Percentiles rank a stretch among this genome's conserved stretches.
phyloP scores from a whole-genome alignment of 1,140 invertebrate species.

The Periplaneta americana region DNA sequence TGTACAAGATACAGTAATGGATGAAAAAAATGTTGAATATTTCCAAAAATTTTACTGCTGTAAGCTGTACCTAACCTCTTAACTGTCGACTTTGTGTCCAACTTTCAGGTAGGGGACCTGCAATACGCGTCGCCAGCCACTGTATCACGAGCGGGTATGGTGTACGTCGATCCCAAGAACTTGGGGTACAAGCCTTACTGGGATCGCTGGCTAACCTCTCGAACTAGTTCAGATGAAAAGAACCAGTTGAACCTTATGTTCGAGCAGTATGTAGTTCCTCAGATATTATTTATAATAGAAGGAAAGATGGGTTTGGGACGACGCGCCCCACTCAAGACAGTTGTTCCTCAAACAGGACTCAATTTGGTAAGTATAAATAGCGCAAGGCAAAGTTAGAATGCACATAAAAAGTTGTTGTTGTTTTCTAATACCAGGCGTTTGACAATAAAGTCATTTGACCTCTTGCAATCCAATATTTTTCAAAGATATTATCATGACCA shows the following conservation, averaged over 20 bases:
- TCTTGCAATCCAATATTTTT: too few species aligned
- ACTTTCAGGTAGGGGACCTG: constrained; percentile 68
- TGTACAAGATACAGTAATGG: too few species aligned
- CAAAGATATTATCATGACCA: too few species aligned
- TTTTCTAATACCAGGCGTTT: too few species aligned
- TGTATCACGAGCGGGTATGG: constrained; percentile 87
- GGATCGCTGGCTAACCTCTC: constrained; percentile 51
- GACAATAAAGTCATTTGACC: too few species aligned
- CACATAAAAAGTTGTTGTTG: too few species aligned
- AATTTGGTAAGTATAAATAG: constrained; percentile 61
- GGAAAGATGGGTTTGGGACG: constrained; percentile 67
- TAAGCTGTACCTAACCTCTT: too few species aligned
- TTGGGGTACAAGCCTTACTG: constrained; percentile 81
- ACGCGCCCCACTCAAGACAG: constrained; percentile 66
- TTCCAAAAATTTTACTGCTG: too few species aligned
- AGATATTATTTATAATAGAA: constrained; percentile 69
- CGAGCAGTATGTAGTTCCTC: constrained; percentile 64
- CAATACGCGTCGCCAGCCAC: constrained; percentile 87
- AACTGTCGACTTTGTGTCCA: constrained; percentile 3
- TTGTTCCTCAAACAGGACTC: constrained; percentile 75
- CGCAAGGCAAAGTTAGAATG: too few species aligned
- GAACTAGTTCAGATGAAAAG: constrained; percentile 41
- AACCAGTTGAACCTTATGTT: constrained; percentile 53
- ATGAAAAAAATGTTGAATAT: too few species aligned
- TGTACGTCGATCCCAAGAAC: constrained; percentile 89